Evolutionary conservation across 1,140 invertebrate species (phyloP).

Genomic region (Polyergus mexicanus): DNA sequence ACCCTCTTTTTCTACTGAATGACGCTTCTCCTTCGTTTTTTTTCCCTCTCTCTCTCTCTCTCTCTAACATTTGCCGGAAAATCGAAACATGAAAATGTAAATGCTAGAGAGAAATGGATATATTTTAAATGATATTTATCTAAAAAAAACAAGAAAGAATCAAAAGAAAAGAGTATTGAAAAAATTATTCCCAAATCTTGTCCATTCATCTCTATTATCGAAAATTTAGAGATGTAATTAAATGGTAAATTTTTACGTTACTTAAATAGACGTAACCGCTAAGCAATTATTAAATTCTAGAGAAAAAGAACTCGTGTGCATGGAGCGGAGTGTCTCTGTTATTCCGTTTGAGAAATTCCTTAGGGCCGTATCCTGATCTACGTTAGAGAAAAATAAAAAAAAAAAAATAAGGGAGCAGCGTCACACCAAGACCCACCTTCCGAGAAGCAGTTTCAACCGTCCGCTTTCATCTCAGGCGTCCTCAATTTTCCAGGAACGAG

Average conservation of each 20-base stretch:
- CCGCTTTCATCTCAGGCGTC: constrained; percentile 27
- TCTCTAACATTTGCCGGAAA: background rate
- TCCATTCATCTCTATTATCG: background rate
- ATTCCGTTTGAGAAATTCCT: too few species aligned
- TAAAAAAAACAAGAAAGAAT: background rate
- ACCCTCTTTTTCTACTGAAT: constrained; percentile 16
- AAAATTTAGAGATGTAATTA: constrained; percentile 2
- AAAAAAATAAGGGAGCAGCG: constrained; percentile 15
- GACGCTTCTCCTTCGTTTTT: constrained; percentile 33
- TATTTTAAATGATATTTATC: background rate
- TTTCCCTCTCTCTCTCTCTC: too few species aligned
- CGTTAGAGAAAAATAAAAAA: background rate
- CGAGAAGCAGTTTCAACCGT: background rate
- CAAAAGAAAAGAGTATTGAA: background rate
- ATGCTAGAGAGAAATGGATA: background rate
- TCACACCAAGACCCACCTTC: background rate
- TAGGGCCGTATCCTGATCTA: background rate
- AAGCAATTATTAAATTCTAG: background rate
- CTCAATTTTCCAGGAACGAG: constrained; percentile 46
- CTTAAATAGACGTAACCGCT: too few species aligned
- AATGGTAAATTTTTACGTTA: background rate
- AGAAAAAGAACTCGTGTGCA: background rate
- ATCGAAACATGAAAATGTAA: background rate
- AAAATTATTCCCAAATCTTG: background rate
- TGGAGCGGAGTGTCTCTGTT: too few species aligned